Evolutionary conservation across 1,140 invertebrate genomes (phyloP), one percentile per base, ranked within the genome.

Genomic region (Himalopsyche phryganea): DNA sequence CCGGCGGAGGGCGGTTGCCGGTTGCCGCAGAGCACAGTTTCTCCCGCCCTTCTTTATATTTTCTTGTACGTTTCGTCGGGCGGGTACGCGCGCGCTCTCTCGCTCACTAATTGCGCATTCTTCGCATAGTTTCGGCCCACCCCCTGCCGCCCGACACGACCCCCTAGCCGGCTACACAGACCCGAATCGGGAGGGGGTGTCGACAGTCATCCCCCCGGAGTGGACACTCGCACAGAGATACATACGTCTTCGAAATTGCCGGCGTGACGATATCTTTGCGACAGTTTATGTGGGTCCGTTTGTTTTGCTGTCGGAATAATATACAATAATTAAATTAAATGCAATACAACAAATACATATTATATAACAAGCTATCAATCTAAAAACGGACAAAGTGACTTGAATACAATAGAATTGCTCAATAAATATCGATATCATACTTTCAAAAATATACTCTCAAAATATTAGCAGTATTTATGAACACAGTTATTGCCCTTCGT

Each of bases 51-150:
- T 81, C 80, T 81, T 82, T 82, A 82, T 81, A 82, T 81, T 81
- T 82, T 81, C 80, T 81, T 82, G 67, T 63, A 73, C 71, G 75
- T 76, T 55, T 72, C 74, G 72, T 73, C 74, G 73, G 72, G 71
- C 73, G 73, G 72, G 69, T 68, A 68, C 73, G 69, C 71, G 72
- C 69, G 72, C 70, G 73, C 75, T 71, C 73, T 80, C 77, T 84
- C 84, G 83, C 81, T 86, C 85, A 87, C 86, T 89, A 89, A 89
- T 89, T 89, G 87, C 86, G 86, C 85, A 89, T 89, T 89, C 87
- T 88, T 88, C 85, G 85, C 86, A 88, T 89, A 88, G 86, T 89
- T 89, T 87, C 85, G 81, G 81, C 81, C 81, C 73, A 73, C 76
- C 74, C 75, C 71, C 75, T 73, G 79, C 76, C 74, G 64, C 57